phyloP scores from a whole-genome alignment of 2,797 vertebrate genomes.

The Pipistrellus pygmaeus region DNA sequence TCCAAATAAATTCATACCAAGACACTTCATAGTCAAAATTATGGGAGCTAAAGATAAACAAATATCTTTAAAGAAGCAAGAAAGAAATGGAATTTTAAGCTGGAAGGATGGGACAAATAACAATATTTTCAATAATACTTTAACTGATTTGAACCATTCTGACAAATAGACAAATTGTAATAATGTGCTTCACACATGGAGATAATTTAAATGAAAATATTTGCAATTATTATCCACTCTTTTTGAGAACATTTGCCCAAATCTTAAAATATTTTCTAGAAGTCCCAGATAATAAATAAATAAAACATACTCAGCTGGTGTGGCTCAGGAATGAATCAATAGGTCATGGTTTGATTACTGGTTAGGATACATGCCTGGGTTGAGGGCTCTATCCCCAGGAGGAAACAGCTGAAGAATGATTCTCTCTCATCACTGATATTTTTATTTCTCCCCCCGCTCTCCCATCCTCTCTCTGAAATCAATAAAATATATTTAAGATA shows the following conservation, averaged over 20 bases:
- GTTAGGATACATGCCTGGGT: no score
- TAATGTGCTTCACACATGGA: neutral
- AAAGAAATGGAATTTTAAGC: neutral
- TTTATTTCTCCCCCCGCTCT: no score
- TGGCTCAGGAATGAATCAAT: no score
- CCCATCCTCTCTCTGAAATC: no score
- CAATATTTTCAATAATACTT: neutral
- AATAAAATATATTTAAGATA: neutral
- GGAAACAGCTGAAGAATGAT: no score
- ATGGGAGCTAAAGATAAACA: neutral
- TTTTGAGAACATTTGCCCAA: neutral
- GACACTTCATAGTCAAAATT: neutral
- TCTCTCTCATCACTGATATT: no score
- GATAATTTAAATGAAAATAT: neutral
- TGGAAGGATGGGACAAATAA: neutral
- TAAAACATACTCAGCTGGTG: no score
- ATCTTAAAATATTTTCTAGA: neutral
- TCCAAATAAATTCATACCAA: neutral
- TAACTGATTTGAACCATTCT: neutral
- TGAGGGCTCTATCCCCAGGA: no score
- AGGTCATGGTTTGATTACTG: no score
- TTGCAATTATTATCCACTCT: neutral
- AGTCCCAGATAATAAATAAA: neutral
- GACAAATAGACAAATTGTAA: neutral
- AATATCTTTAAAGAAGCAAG: neutral